A percentile compares a stretch with the other conserved stretches of the same genome.
Evolutionary conservation across 2,888 invertebrate species (phyloP).

Genomic region (Platycheirus albimanus): DNA sequence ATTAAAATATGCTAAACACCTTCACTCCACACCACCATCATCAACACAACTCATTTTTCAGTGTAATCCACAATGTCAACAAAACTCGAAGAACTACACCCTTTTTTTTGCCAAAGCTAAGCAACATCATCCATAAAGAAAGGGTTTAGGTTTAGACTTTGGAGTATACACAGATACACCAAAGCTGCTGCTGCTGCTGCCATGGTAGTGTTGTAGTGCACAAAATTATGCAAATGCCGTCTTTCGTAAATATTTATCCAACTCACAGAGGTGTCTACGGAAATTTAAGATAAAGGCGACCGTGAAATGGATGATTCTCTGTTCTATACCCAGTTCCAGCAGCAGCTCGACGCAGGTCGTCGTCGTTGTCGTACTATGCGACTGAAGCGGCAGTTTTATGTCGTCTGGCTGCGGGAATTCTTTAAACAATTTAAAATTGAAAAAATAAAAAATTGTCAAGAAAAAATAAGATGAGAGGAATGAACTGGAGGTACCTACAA

Average conservation of each 20-base stretch:
- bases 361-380: neutral
- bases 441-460: constrained; percentile 24
- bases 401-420: constrained; percentile 49
- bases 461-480: constrained; percentile 47
- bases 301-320: constrained; percentile 69
- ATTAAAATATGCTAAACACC: constrained; percentile 74
- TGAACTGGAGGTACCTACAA: constrained; percentile 54
- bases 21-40: constrained; percentile 43
- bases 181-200: constrained; percentile 12
- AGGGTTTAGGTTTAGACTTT: constrained; percentile 35
- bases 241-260: constrained; percentile 74
- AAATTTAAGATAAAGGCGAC: constrained; percentile 73
- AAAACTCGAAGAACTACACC: constrained; percentile 60
- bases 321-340: constrained; percentile 8
- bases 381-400: constrained; percentile 4
- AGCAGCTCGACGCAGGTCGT: no score
- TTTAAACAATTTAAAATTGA: constrained; percentile 43
- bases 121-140: neutral
- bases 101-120: constrained; percentile 31
- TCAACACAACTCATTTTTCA: constrained; percentile 55
- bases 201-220: constrained; percentile 67
- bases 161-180: constrained; percentile 1
- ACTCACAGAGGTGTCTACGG: constrained; percentile 73
- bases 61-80: constrained; percentile 72
- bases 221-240: constrained; percentile 72